These are phyloP conservation scores for Megaceryle alcyon DNA, from an alignment of 2,797 vertebrate genomes.

Conservation along the genomic window DNA sequence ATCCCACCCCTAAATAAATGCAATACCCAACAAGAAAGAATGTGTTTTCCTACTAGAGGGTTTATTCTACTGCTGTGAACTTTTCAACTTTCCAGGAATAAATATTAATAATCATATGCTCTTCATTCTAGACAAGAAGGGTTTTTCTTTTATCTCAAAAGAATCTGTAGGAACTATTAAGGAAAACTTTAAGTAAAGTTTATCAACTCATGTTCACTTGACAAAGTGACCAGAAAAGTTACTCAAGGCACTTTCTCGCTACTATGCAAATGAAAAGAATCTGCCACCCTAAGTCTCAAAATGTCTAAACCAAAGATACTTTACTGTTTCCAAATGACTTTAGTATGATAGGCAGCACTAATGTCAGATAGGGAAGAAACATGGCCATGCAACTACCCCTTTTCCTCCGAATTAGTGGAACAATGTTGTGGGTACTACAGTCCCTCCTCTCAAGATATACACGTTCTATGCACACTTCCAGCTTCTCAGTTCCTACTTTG, in stretches of 20 bases:
- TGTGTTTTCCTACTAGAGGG: neutral
- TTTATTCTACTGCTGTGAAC: neutral
- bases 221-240: neutral
- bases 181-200: neutral
- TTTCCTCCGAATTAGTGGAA: neutral
- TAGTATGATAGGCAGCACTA: neutral
- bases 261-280: neutral
- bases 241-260: neutral
- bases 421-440: rapidly evolving
- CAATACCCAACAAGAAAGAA: neutral
- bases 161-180: neutral
- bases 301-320: neutral
- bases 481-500: neutral
- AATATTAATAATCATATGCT: neutral
- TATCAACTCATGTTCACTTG: neutral
- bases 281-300: neutral
- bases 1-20: neutral
- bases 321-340: neutral
- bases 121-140: neutral
- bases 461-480: neutral
- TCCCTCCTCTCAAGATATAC: neutral
- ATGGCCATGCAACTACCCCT: rapidly evolving
- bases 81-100: neutral
- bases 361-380: neutral
- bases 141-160: neutral